Evolutionary conservation across 2,797 vertebrate species (phyloP), one percentile per base, ranked within the genome.

Genomic region (Chanos chanos): DNA sequence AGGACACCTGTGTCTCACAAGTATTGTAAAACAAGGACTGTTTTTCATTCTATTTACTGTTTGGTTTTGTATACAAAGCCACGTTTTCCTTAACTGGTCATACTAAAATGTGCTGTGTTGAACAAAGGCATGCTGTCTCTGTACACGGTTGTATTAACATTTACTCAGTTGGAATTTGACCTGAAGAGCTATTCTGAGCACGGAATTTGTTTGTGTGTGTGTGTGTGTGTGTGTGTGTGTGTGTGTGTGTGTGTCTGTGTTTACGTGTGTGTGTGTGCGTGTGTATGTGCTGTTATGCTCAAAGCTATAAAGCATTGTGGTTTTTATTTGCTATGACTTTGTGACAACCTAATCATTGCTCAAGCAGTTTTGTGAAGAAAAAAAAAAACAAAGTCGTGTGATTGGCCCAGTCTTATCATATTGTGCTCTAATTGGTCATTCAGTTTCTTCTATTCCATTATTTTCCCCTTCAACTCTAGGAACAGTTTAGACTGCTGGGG

Each of bases 51-150:
- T 37, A 50, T 33, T 39, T 40, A 36, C 40, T 31, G 10, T 16
- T 36, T n/a, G n/a, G 63, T 45, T 47, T 19, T 37, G 41, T 53
- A 19, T 48, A 54, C 59, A 51, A 33, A 48, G 34, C 48, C 31
- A 50, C 22, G 33, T 52, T 64, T 43, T 28, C 7, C 28, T 30
- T 62, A 40, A 40, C 41, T 39, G 30, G 49, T 55, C 33, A 25
- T 3, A 57, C 55, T 55, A 61, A 44, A 16, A 45, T 45, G 48
- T 30, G 16, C 18, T 37, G 39, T 48, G 30, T 47, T 18, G 41
- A 58, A 37, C 47, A 58, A 64, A 68, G 24, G 13, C 37, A 12
- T 22, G 5, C 16, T 13, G 3, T 44, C 28, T 40, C 19, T 56
- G 43, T 39, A 24, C 18, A 47, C 24, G 21, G 40, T 31, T 15